A percentile compares a stretch with the other conserved stretches of the same genome.
These are phyloP conservation scores for Erpornis zantholeuca DNA, from an alignment of 2,113 vertebrate species.

Conservation along the genomic window DNA sequence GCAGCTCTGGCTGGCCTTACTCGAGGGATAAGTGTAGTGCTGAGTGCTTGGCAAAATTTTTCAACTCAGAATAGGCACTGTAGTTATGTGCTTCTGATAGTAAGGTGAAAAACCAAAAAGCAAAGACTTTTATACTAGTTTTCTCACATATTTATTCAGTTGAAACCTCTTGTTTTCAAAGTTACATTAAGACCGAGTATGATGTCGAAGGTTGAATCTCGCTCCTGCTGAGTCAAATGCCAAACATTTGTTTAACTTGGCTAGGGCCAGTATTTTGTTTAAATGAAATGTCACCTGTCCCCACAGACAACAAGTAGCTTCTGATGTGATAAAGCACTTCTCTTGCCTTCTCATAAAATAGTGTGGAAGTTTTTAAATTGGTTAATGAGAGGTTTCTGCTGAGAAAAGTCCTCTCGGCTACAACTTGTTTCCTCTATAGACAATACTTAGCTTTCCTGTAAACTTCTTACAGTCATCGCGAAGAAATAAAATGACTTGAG, in stretches of 20 bases:
- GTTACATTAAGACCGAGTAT: fast-evolving
- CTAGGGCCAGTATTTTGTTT: not conserved
- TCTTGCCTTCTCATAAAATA: not conserved
- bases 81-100: not conserved
- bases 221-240: not conserved
- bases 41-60: not conserved
- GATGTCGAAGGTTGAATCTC: not conserved
- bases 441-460: not conserved
- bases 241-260: not conserved
- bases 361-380: not conserved
- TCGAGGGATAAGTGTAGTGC: not conserved
- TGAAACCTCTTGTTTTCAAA: not conserved
- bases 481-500: not conserved
- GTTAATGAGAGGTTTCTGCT: not conserved
- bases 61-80: not conserved
- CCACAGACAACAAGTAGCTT: not conserved
- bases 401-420: not conserved
- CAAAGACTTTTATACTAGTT: not conserved
- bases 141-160: not conserved
- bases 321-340: not conserved
- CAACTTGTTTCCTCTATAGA: not conserved
- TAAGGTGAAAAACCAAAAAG: not conserved
- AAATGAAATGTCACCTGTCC: not conserved
- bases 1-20: not conserved
- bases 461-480: not conserved